Conservation (phyloP, 2,888 invertebrate species). For the Chloroclysta siterata region DNA sequence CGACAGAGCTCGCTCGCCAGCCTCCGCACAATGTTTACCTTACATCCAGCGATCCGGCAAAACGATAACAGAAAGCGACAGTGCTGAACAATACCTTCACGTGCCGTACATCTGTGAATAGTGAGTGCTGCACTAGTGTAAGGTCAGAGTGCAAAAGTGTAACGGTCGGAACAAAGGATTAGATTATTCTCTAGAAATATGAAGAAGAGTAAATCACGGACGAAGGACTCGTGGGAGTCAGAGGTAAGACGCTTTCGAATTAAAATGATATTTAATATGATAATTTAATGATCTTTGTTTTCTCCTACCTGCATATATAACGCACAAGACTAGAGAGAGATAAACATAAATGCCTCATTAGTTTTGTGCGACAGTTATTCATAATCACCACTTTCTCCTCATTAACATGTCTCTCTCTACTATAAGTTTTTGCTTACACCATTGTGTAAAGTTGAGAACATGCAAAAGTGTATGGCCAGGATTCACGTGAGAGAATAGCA, state of each 20-base stretch:
- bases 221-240: conserved; percentile 79
- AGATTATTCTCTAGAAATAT: conserved; percentile 73
- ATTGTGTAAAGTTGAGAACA: conserved; percentile 29
- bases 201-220: conserved; percentile 78
- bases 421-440: conserved; percentile 34
- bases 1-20: conserved; percentile 10
- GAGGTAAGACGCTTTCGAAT: conserved; percentile 63
- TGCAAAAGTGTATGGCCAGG: conserved; percentile 4
- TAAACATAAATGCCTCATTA: not conserved
- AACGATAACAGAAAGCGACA: conserved; percentile 75
- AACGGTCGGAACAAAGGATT: conserved; percentile 63
- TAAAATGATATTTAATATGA: not conserved
- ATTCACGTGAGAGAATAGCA: not conserved
- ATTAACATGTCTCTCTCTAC: conserved; percentile 33
- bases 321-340: conserved; percentile 17
- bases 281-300: not conserved
- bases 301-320: conserved; percentile 1
- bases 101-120: conserved; percentile 41
- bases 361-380: conserved; percentile 58
- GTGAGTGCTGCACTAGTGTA: conserved; percentile 50
- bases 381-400: conserved; percentile 63
- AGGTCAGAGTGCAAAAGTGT: conserved; percentile 66
- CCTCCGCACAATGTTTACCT: conserved; percentile 64
- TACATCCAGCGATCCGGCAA: conserved; percentile 55
- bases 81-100: conserved; percentile 60